Evolutionary conservation across 2,797 vertebrate genomes (phyloP).

Genomic region (Melanotaenia trifasciata): DNA sequence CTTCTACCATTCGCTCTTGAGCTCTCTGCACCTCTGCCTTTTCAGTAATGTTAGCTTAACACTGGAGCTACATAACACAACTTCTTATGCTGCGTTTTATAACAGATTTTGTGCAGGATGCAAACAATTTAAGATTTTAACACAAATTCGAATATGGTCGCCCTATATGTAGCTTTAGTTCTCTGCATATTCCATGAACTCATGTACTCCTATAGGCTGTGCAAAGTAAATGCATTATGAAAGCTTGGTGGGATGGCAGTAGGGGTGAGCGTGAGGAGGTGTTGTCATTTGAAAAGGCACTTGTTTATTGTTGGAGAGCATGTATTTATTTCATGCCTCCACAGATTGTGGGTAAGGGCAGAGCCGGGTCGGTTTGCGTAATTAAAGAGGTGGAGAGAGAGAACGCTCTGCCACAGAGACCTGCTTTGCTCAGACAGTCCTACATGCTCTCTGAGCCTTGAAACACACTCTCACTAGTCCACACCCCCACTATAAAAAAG

Average conservation of each 20-base stretch:
- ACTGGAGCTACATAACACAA: too few relatives aligned
- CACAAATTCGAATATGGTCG: not conserved
- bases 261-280: constrained; percentile 71
- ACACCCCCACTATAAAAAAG: constrained; percentile 40
- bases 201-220: constrained; percentile 8
- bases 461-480: constrained; percentile 50
- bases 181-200: constrained; percentile 3
- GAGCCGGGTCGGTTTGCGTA: constrained; percentile 77
- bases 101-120: too few relatives aligned
- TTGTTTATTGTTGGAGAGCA: constrained; percentile 87
- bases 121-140: not conserved
- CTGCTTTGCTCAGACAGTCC: constrained; percentile 66
- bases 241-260: constrained; percentile 48
- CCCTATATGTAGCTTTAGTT: constrained; percentile 1
- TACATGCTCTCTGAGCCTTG: constrained; percentile 51
- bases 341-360: constrained; percentile 86
- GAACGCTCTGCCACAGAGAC: constrained; percentile 71
- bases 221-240: constrained; percentile 56
- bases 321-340: constrained; percentile 87
- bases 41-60: too few relatives aligned
- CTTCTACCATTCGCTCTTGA: too few relatives aligned
- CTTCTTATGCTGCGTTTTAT: too few relatives aligned
- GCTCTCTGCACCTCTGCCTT: too few relatives aligned
- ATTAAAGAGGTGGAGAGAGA: constrained; percentile 83
- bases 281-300: constrained; percentile 83